Evolutionary conservation across 2,888 invertebrate genomes (phyloP), one percentile per base, ranked within the genome.

Genomic region (Venustoraphidia nigricollis): DNA sequence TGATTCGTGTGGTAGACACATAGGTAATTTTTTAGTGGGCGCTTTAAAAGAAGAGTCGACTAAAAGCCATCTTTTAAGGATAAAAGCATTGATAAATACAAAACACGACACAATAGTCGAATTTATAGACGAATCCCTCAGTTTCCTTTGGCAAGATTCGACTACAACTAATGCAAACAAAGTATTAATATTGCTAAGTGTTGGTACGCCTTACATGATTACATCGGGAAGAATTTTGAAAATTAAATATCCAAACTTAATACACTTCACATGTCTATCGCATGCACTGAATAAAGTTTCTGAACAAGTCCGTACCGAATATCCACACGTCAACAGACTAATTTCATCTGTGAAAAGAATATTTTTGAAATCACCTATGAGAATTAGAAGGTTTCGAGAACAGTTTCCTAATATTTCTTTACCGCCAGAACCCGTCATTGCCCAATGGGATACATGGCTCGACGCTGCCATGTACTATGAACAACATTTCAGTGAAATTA

Each of bases 371-470:
- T 52, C 57, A 10, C 57, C 59, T 4, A 42, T 44, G 8, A 39
- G 57, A 41, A 52, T 59, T 40, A 49, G 55, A 50, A 47, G 53
- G 46, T 62, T 56, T 53, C 56, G 56, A 50, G 56, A 64, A 38
- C 49, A 51, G 50, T 50, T 57, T 13, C 55, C 58, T 8, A 52
- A 53, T 49, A 27, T 56, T 10, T 51, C 53, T 38, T 48, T 61
- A 45, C 60, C 61, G 5, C 60, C 59, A 37, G 52, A 59, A 48
- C 57, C 61, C 41, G 55, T 60, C 36, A 34, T 60, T 34, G 60
- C 60, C 11, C 48, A 59, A 11, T 62, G 61, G 60, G 58, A 58
- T 36, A 60, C 59, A 10, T 60, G 61, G 60, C 45, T 63, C 9
- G 46, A 56, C 9, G 57, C 60, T 1, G 56, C 56, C n/a, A 48